Conservation (phyloP, 2,888 invertebrate genomes). For the Sabellastarte sp. region DNA sequence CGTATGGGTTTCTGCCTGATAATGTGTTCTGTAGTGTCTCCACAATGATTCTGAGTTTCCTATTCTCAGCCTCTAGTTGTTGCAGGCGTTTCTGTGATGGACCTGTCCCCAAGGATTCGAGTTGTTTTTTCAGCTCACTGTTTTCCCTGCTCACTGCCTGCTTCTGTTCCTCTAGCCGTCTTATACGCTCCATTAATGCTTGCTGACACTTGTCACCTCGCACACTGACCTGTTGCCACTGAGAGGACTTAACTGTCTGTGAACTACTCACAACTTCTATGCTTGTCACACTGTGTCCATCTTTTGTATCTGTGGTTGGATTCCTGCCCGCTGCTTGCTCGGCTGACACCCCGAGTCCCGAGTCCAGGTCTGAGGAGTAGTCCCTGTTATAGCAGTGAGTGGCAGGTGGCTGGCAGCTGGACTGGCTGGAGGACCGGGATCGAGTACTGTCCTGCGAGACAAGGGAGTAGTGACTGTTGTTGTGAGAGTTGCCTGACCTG, state of each 20-base stretch:
- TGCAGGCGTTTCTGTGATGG: not conserved
- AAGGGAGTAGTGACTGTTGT: not conserved
- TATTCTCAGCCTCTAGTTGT: not conserved
- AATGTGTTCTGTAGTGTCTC: not conserved
- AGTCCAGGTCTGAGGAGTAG: not conserved
- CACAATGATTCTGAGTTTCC: not conserved
- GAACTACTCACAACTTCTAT: not conserved
- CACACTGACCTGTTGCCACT: not conserved
- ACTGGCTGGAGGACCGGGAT: not conserved
- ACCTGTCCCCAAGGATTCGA: not conserved
- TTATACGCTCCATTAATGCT: too few species aligned
- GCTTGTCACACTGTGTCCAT: not conserved
- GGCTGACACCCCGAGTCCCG: not conserved
- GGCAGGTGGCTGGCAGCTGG: not conserved
- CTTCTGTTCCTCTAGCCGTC: not conserved
- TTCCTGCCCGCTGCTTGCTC: too few species aligned
- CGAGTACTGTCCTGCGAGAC: not conserved
- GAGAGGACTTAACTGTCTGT: not conserved
- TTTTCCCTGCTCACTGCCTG: not conserved
- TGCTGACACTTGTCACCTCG: too few species aligned
- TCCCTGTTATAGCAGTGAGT: not conserved
- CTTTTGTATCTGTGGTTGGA: not conserved
- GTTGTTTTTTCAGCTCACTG: not conserved
- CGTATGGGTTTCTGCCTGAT: not conserved
- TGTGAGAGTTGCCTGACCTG: not conserved